Percentiles rank a stretch among this genome's conserved stretches.
Evolutionary conservation across 2,888 invertebrate genomes (phyloP).

Genomic region (Habroteleia sp.): DNA sequence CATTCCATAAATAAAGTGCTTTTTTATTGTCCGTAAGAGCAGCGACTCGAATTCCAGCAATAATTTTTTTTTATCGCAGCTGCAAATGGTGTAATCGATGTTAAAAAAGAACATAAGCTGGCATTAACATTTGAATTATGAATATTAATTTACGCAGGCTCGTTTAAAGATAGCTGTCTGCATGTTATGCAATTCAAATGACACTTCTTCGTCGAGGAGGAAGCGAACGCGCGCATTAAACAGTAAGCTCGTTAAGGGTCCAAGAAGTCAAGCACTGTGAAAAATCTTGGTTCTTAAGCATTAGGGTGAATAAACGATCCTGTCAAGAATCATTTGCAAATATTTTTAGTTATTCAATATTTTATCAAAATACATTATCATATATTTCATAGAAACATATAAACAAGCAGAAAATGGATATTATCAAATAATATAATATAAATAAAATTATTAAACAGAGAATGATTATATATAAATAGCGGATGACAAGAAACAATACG

Average conservation of each 20-base stretch:
- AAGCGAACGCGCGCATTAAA: conserved; percentile 39
- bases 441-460: no score
- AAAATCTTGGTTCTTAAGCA: conserved; percentile 34
- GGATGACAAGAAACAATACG: no score
- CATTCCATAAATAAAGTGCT: conserved; percentile 19
- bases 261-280: conserved; percentile 8
- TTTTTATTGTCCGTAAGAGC: conserved; percentile 6
- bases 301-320: conserved; percentile 1
- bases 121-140: conserved; percentile 48
- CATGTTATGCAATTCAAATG: conserved; percentile 52
- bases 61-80: conserved; percentile 4
- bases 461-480: no score
- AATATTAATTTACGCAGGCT: conserved; percentile 30
- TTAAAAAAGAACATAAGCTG: conserved; percentile 15
- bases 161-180: conserved; percentile 21
- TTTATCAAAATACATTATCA: no score
- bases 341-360: no score
- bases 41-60: background rate
- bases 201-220: conserved; percentile 40
- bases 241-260: conserved; percentile 36
- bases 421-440: no score
- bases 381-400: no score
- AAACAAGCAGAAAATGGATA: no score
- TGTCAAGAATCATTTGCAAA: no score
- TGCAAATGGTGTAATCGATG: conserved; percentile 39